These are phyloP conservation scores for Cheilosia vernalis DNA, from an alignment of 2,888 invertebrate species.

Conservation along the genomic window DNA sequence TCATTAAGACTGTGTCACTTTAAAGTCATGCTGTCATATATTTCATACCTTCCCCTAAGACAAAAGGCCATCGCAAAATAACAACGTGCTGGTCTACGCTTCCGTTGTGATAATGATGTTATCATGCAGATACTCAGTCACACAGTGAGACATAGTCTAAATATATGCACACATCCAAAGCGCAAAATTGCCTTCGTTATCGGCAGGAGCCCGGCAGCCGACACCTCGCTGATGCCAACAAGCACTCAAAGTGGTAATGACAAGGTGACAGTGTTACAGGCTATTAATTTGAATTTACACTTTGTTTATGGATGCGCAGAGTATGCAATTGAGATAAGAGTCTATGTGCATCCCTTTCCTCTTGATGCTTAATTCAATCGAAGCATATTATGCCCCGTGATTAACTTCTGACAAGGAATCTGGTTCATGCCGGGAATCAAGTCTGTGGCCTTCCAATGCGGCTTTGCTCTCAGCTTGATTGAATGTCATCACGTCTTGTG, in stretches of 20 bases:
- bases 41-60: conserved; percentile 20
- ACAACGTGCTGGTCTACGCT: conserved; percentile 3
- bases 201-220: background rate
- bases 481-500: conserved; percentile 11
- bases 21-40: conserved; percentile 41
- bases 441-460: background rate
- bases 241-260: background rate
- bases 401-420: conserved; percentile 7
- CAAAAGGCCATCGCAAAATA: conserved; percentile 12
- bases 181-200: conserved; percentile 3
- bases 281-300: too few relatives aligned
- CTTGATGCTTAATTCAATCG: conserved; percentile 48
- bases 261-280: background rate
- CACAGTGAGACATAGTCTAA: background rate
- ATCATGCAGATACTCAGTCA: background rate
- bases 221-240: background rate
- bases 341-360: background rate
- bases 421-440: background rate
- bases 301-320: background rate
- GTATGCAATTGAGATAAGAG: background rate
- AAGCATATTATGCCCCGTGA: conserved; percentile 32
- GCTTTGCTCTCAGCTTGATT: background rate
- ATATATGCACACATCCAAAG: background rate
- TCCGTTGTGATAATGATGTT: conserved; percentile 21
- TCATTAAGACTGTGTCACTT: conserved; percentile 50